Base-by-base conservation (phyloP, 2,113 vertebrate species). In the Ascaphus truei region DNA sequence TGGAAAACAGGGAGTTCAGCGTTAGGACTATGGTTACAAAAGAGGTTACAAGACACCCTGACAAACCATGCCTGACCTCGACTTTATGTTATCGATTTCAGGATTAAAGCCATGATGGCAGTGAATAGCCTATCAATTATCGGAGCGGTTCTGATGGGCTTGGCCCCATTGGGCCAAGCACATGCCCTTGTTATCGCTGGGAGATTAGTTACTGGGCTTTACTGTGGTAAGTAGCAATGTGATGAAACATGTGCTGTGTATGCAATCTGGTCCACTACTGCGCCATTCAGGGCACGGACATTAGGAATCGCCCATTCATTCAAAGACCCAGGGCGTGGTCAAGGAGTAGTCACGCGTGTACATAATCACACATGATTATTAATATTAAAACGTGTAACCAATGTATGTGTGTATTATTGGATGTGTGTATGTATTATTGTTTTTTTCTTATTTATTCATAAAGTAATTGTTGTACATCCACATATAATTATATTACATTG, bases 101-200 rank as follows among this genome's bases (percentile, higher is more conserved):
- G 97, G 82, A 83, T 98, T 47, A 97, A 92, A 81, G 93, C 93
- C 29, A 93, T 99, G 94, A 68, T 95, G 76, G 79, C 86, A 71
- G 75, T 94, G 71, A 98, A 98, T 0, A 2, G 91, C 55, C 83
- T 99, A 55, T 92, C 97, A 3, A n/a, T 98, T 4, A 48, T 16
- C 3, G 95, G 90, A 67, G 92, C 94, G 50, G 85, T 98, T n/a
- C 80, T 99, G 37, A 95, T 99, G 95, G 91, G 86, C 1, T 77
- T 95, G 68, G 90, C 93, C 0, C 93, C 85, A 74, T 43, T 93
- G 16, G 96, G 96, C 71, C 91, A 84, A 1, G 89, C 96, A 53
- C 93, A 98, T 68, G 74, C 95, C 52, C 89, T 99, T 83, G 87
- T 99, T 75, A 95, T 99, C 36, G 63, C 88, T 0, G 96, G 97